Base-by-base conservation (phyloP, 2,113 vertebrate genomes). In the Thunnus maccoyii region DNA sequence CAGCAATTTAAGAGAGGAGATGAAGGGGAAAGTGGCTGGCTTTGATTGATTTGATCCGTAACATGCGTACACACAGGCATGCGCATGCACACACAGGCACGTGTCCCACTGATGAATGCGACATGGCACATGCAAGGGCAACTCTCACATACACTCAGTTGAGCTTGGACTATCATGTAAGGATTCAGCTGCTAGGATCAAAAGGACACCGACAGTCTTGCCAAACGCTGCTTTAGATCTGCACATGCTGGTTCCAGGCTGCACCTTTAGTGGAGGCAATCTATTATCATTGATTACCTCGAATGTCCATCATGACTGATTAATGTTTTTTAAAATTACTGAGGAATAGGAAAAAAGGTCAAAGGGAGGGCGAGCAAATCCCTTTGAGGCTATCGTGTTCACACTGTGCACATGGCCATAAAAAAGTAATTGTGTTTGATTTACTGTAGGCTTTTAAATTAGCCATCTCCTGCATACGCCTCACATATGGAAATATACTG, bases 31-130 rank as follows among this genome's bases (percentile, higher is more conserved):
- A 30, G 56, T 9, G 72, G 62, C 72, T 80, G 44, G 58, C 62
- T 89, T 78, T 84, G 85, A 78, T 66, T 72, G 55, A 85, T 68
- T 65, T 78, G 65, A 83, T 80, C n/a, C n/a, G 7, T 13, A 66
- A 57, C 75, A 79, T 65, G 22, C 32, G 61, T 65, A 41, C 36
- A 72, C 25, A 62, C 16, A 41, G 36, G 13, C 60, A 3, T 3
- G 3, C 22, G 32, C 3, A 32, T 0, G 20, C 64, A 44, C 71
- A 67, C 11, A 62, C 57, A 30, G 36, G 41, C 20, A 57, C 17
- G 46, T 4, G 20, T 25, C 52, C 32, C n/a, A 47, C 32, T 77
- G 47, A 83, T 60, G 41, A 73, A 44, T 72, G 52, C n/a, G 48
- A 70, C 54, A 51, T 57, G 63, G 55, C 61, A 82, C 71, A 72